Evolutionary conservation across 2,888 invertebrate genomes (phyloP).

Genomic region (Plemyria rubiginata): DNA sequence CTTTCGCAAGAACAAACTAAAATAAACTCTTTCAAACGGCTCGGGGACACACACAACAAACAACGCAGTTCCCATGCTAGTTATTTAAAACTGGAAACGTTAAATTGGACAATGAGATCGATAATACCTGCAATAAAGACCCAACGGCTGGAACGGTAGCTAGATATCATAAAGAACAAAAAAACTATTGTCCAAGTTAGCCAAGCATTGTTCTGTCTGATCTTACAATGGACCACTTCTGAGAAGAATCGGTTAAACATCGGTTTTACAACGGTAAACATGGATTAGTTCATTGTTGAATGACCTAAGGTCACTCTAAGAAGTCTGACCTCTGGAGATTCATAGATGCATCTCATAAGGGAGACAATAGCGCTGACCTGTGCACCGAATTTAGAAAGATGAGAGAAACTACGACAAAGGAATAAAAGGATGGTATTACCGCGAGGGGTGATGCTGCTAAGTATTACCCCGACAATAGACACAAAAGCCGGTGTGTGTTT

Average conservation of each 20-base stretch:
- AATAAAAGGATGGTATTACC: constrained; percentile 70
- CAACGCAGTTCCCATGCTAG: constrained; percentile 68
- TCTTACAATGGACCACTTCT: constrained; percentile 58
- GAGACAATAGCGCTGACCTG: constrained; percentile 28
- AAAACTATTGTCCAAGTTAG: constrained; percentile 62
- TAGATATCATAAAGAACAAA: constrained; percentile 76
- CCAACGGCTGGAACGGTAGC: constrained; percentile 80
- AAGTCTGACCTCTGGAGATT: constrained; percentile 66
- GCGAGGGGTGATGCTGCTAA: constrained; percentile 81
- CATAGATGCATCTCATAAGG: constrained; percentile 29
- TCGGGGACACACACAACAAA: constrained; percentile 41
- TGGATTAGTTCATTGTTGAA: constrained; percentile 65
- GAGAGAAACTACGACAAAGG: constrained; percentile 65
- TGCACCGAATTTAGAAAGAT: constrained; percentile 27
- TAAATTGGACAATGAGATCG: constrained; percentile 78
- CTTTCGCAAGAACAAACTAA: constrained; percentile 35
- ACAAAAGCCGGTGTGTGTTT: constrained; percentile 82
- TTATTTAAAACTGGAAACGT: constrained; percentile 71
- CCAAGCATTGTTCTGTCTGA: constrained; percentile 59
- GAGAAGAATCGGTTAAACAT: constrained; percentile 61
- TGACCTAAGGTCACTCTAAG: constrained; percentile 76
- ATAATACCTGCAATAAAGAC: constrained; percentile 75
- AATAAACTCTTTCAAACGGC: constrained; percentile 34
- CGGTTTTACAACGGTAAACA: constrained; percentile 72
- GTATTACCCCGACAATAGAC: constrained; percentile 77